phyloP scores from a whole-genome alignment of 2,888 invertebrate species.

The Pyralis farinalis region DNA sequence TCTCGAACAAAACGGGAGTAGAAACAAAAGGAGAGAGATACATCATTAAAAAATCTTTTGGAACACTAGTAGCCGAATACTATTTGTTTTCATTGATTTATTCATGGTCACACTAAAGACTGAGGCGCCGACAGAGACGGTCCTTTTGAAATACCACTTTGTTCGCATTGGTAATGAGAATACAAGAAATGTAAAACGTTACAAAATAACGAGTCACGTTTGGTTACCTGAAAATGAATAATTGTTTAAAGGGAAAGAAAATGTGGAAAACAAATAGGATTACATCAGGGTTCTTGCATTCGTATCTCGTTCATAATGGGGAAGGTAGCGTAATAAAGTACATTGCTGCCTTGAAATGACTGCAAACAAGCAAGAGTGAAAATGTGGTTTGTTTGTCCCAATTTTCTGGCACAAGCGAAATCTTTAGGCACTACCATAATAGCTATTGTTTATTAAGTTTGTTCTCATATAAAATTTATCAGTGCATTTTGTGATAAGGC shows the following conservation, averaged over 20 bases:
- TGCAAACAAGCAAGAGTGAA: too few species aligned
- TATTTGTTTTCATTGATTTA: conserved; percentile 81
- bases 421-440: conserved; percentile 24
- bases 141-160: conserved; percentile 60
- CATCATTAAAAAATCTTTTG: conserved; percentile 65
- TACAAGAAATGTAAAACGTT: conserved; percentile 54
- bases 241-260: conserved; percentile 44
- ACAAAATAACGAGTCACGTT: conserved; percentile 64
- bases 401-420: conserved; percentile 11
- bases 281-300: too few species aligned
- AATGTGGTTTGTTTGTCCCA: conserved; percentile 14
- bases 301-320: too few species aligned
- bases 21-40: conserved; percentile 69
- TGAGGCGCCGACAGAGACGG: conserved; percentile 70
- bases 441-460: conserved; percentile 64
- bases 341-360: too few species aligned
- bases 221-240: conserved; percentile 53
- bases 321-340: too few species aligned
- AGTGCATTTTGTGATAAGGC: conserved; percentile 70
- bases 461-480: conserved; percentile 69
- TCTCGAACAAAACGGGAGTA: conserved; percentile 62
- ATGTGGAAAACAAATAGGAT: conserved; percentile 43
- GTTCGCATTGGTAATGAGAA: conserved; percentile 73
- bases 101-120: conserved; percentile 71
- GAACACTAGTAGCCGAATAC: conserved; percentile 76